Conservation (phyloP, 2,113 vertebrate species). For the Manacus vitellinus region DNA sequence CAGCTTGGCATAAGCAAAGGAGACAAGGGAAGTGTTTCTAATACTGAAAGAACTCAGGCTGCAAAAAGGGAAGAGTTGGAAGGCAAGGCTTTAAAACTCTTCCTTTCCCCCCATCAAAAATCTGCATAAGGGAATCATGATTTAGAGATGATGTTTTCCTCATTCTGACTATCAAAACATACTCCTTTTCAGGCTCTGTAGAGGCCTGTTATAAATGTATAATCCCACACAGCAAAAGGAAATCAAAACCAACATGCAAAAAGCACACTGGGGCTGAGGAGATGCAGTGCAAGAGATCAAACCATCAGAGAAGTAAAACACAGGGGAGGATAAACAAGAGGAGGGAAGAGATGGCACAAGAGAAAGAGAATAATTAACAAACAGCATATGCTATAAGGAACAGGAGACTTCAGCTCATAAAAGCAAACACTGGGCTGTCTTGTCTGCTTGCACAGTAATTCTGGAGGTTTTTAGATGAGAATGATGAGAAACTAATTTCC, state of each 20-base stretch:
- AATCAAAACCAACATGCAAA: neutral
- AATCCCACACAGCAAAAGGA: constrained; percentile 23
- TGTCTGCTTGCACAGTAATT: neutral
- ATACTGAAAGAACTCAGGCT: neutral
- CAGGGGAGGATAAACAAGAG: neutral
- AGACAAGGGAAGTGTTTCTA: neutral
- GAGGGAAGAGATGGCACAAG: neutral
- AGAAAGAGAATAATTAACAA: neutral
- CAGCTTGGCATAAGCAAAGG: neutral
- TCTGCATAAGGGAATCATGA: neutral
- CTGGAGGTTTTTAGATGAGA: neutral
- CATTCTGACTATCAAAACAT: neutral
- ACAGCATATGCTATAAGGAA: neutral
- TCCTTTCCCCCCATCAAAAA: accelerated
- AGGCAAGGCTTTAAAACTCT: neutral
- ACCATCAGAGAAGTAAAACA: neutral
- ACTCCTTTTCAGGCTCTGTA: neutral
- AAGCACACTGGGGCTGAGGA: neutral
- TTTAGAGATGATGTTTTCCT: neutral
- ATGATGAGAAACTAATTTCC: neutral
- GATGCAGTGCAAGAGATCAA: neutral
- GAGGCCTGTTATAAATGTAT: constrained; percentile 10
- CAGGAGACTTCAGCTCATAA: neutral
- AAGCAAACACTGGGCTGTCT: neutral
- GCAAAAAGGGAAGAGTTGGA: neutral